Percentiles rank a stretch among this genome's conserved stretches.
Evolutionary conservation across 2,113 vertebrate species (phyloP).

Genomic region (Grammomys dolichurus): DNA sequence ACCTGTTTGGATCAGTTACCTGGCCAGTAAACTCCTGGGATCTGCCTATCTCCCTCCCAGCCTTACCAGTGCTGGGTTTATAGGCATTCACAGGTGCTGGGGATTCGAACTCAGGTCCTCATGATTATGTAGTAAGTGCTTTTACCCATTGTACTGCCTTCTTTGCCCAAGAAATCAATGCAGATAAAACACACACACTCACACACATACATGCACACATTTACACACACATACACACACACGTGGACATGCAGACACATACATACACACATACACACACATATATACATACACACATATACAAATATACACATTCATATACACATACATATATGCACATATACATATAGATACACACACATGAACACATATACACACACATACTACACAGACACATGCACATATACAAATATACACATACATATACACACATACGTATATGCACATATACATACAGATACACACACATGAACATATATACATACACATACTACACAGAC

Average conservation of each 20-base stretch:
- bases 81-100: neutral
- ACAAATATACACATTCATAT: too few species aligned
- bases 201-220: neutral
- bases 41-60: neutral
- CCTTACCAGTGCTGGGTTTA: neutral
- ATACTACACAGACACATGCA: too few species aligned
- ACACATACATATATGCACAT: too few species aligned
- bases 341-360: too few species aligned
- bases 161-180: neutral
- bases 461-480: too few species aligned
- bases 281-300: neutral
- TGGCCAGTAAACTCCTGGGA: neutral
- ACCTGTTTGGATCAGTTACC: neutral
- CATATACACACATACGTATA: too few species aligned
- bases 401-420: too few species aligned
- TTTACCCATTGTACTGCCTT: neutral
- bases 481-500: neutral
- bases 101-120: neutral
- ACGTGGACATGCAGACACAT: neutral
- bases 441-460: too few species aligned
- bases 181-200: neutral
- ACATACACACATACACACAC: neutral
- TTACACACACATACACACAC: neutral
- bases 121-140: neutral
- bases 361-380: too few species aligned